These are phyloP conservation scores for Hermetia illucens DNA, from an alignment of 1,140 invertebrate genomes.

Conservation along the genomic window DNA sequence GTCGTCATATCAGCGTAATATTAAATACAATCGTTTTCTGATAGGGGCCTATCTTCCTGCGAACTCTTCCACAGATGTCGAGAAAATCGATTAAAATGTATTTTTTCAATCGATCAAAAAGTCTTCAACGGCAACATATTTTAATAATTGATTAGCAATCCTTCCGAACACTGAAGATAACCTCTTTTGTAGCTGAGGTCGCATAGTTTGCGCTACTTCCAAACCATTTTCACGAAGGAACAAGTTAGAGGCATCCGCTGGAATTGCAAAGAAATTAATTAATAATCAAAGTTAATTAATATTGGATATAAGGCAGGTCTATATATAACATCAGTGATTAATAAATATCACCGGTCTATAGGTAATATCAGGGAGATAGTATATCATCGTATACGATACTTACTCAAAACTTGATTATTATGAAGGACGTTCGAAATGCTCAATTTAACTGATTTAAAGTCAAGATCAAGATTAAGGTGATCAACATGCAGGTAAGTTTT, in stretches of 20 bases:
- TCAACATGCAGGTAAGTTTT: conserved; percentile 47
- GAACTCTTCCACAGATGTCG: too few relatives aligned
- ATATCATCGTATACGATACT: too few relatives aligned
- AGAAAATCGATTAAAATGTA: too few relatives aligned
- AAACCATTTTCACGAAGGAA: conserved; percentile 55
- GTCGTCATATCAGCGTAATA: too few relatives aligned
- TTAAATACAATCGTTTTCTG: too few relatives aligned
- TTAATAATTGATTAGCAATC: conserved; percentile 49
- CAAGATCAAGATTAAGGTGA: conserved; percentile 42
- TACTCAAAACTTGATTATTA: conserved; percentile 55
- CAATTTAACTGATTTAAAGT: conserved; percentile 49
- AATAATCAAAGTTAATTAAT: conserved; percentile 6
- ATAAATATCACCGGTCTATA: not conserved
- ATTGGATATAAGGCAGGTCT: conserved; percentile 1
- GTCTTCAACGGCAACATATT: conserved; percentile 42
- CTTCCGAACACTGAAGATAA: conserved; percentile 44
- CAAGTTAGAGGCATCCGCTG: conserved; percentile 56
- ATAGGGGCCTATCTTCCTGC: too few relatives aligned
- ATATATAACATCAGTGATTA: not conserved
- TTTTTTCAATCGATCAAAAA: conserved; percentile 36
- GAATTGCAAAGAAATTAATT: conserved; percentile 30
- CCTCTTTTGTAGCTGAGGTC: conserved; percentile 49
- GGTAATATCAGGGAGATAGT: not conserved
- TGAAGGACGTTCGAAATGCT: conserved; percentile 49
- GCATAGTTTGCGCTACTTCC: conserved; percentile 53